Conservation (phyloP, 2,888 invertebrate genomes). For the Lagria hirta region DNA sequence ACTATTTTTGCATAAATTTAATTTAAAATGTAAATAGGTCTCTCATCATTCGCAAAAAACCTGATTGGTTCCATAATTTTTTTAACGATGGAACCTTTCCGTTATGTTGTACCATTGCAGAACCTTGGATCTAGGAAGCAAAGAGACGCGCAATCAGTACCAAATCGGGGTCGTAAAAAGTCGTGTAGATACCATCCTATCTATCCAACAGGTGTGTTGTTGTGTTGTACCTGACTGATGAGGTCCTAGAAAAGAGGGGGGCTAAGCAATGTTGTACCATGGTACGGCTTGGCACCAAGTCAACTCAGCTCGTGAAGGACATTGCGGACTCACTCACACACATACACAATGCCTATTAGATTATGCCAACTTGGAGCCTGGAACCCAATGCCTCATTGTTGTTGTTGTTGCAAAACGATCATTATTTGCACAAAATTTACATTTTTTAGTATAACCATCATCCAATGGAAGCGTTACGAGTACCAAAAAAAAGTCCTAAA, state of each 20-base stretch:
- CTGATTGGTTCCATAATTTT: too few species aligned
- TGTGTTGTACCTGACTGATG: constrained; percentile 15
- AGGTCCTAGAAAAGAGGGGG: constrained; percentile 34
- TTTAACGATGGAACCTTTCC: too few species aligned
- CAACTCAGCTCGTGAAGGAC: constrained; percentile 41
- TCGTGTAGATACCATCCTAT: too few species aligned
- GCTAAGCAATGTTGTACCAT: constrained; percentile 37
- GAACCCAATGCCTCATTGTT: constrained; percentile 21
- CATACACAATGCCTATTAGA: constrained; percentile 17
- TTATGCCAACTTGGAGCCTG: constrained; percentile 17
- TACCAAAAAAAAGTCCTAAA: too few species aligned
- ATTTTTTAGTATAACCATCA: too few species aligned
- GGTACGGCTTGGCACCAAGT: constrained; percentile 47
- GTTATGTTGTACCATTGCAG: too few species aligned
- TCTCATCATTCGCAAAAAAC: too few species aligned
- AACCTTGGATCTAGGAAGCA: too few species aligned
- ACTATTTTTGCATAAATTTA: too few species aligned
- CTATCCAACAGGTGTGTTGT: constrained; percentile 28
- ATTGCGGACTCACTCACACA: constrained; percentile 26
- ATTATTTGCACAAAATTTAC: constrained; percentile 12
- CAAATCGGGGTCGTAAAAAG: constrained; percentile 20
- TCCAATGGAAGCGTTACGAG: too few species aligned
- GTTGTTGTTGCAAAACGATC: constrained; percentile 5
- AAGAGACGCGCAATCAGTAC: too few species aligned
- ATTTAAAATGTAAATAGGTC: too few species aligned